These are phyloP conservation scores for Pandion haliaetus DNA, from an alignment of 2,113 vertebrate genomes.

Conservation along the genomic window DNA sequence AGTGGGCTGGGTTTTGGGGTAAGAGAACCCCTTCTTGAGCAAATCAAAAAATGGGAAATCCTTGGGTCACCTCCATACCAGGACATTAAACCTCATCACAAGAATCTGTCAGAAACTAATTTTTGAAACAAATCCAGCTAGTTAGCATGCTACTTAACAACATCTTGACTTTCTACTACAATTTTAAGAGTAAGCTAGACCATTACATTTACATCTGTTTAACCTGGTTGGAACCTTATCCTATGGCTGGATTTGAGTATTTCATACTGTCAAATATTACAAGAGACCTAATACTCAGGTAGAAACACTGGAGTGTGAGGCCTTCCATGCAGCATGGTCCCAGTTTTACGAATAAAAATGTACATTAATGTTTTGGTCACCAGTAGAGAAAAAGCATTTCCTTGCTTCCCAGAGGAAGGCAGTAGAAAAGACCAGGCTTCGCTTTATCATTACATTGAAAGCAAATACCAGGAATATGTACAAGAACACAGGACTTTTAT, in stretches of 20 bases:
- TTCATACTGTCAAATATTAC: not conserved
- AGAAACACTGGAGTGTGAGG: not conserved
- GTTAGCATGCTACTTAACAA: not conserved
- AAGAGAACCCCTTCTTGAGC: not conserved
- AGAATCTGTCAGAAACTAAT: not conserved
- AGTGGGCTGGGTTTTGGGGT: not conserved
- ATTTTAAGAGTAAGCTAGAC: not conserved
- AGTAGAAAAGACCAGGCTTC: not conserved
- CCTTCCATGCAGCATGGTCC: not conserved
- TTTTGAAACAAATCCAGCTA: not conserved
- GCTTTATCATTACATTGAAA: not conserved
- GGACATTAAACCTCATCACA: not conserved
- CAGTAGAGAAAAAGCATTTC: not conserved
- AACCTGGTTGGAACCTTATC: not conserved
- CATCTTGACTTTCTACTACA: not conserved
- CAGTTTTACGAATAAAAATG: not conserved
- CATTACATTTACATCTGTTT: not conserved
- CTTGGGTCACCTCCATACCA: not conserved
- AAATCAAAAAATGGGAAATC: not conserved
- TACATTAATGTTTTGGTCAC: not conserved
- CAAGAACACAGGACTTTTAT: not conserved
- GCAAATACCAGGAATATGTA: not conserved
- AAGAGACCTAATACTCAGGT: not conserved
- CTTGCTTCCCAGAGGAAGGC: not conserved
- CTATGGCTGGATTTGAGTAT: not conserved